A percentile compares a stretch with the other conserved stretches of the same genome.
Conservation (phyloP, 1,140 invertebrate species). For the Geopemphigus sp. region DNA sequence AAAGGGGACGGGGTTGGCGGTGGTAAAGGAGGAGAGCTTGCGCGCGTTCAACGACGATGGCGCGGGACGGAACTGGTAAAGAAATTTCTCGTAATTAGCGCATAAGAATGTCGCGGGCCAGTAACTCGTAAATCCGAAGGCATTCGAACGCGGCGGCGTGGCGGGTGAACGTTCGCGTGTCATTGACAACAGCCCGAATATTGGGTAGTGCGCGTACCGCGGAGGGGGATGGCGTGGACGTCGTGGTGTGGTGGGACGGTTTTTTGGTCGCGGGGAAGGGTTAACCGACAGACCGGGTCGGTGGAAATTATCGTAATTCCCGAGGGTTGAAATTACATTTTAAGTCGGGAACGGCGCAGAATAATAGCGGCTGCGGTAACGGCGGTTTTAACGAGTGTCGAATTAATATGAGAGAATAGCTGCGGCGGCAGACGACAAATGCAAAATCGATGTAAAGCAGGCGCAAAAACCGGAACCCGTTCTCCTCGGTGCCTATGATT, state of each 20-base stretch:
- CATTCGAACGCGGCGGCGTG: not conserved
- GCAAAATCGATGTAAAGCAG: conserved; percentile 47
- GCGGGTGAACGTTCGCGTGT: not conserved
- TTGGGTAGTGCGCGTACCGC: too few species aligned
- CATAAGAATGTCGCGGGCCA: conserved; percentile 5
- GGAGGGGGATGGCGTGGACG: not conserved
- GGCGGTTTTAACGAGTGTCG: conserved; percentile 43
- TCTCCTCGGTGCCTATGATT: conserved; percentile 4
- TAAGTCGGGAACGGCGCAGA: conserved; percentile 29
- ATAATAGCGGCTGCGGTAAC: not conserved
- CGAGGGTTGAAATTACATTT: conserved; percentile 42
- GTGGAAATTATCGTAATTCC: conserved; percentile 43
- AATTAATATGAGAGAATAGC: conserved; percentile 47
- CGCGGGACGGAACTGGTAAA: not conserved
- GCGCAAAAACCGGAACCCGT: conserved; percentile 29
- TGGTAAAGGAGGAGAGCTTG: too few species aligned
- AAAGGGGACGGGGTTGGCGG: not conserved
- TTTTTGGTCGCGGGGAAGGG: not conserved
- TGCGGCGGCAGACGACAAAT: conserved; percentile 41
- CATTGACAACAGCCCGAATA: conserved; percentile 1
- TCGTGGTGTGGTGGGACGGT: not conserved
- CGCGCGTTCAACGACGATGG: not conserved
- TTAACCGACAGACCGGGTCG: not conserved
- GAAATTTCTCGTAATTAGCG: not conserved
- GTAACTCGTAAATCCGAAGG: not conserved